phyloP scores from a whole-genome alignment of 2,113 vertebrate genomes.

The Oryzias javanicus region DNA sequence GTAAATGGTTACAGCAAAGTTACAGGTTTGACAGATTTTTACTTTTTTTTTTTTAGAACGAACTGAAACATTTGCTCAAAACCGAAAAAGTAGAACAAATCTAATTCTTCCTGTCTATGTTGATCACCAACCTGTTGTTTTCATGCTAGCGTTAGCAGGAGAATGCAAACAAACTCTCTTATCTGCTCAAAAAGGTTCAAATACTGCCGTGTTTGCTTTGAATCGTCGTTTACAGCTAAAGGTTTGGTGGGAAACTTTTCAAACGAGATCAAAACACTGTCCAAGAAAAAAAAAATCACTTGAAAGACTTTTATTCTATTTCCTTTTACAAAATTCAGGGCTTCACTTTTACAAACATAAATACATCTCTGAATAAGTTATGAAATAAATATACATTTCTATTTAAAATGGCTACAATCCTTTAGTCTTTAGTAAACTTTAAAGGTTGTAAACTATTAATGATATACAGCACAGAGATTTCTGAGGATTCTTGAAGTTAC shows the following conservation, averaged over 20 bases:
- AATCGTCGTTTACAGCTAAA: background rate
- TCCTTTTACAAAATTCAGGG: constrained; percentile 18
- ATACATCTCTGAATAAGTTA: constrained; percentile 72
- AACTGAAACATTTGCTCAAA: no score
- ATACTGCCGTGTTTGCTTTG: no score
- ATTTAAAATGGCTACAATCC: constrained; percentile 17
- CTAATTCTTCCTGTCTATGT: no score
- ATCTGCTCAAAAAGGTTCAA: no score
- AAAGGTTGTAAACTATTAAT: constrained; percentile 19
- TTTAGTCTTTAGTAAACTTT: constrained; percentile 42
- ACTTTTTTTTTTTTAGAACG: no score
- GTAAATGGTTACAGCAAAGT: no score
- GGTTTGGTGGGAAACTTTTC: background rate
- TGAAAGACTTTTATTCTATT: constrained; percentile 49
- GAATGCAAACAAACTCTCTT: no score
- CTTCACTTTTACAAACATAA: constrained; percentile 61
- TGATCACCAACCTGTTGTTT: no score
- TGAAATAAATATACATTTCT: constrained; percentile 60
- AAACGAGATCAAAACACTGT: constrained; percentile 8
- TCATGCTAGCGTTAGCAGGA: no score
- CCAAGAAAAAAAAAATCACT: background rate
- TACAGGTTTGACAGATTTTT: no score
- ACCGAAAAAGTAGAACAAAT: no score
- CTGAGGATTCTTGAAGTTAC: background rate
- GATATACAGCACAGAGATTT: constrained; percentile 29